Evolutionary conservation across 1,140 invertebrate species (phyloP), one percentile per base, ranked within the genome.

Genomic region (Eupristina koningsbergeri): DNA sequence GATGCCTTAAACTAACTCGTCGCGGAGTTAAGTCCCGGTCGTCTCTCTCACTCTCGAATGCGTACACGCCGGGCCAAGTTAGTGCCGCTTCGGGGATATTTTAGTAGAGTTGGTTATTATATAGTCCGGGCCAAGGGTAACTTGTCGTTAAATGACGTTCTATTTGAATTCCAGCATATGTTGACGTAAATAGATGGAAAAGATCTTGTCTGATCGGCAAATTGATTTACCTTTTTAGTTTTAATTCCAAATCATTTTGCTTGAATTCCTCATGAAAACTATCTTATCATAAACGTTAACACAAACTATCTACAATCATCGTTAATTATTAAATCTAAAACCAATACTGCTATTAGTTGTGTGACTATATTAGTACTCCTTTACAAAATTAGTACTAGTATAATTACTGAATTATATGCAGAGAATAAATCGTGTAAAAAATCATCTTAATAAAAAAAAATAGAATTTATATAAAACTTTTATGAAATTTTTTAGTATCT

Each of bases 21-120:
- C 45, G 41, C 58, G 1, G 13, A 45, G 61, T 79, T 29, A 17
- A 41, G 74, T 76, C 50, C 22, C 26, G 47, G 47, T 77, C 13
- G 7, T 3, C 67, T 71, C 63, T 64, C 31, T 31, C 29, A 34
- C 13, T 34, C 63, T 22, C 75, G 67, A 19, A 26, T 19, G 50
- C 26, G 26, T 53, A 77, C 11, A n/a, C 13, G 58, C 41, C n/a
- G 17, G 45, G 31, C 29, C 78, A 31, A 80, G 71, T 82, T 82
- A 82, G 71, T 75, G 80, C 80, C 80, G 36, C 80, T 53, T 63
- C 80, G 58, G 8, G 15, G 81, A 76, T 67, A 67, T 82, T 82
- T 82, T 69, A 76, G 58, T n/a, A 5, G 31, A 82, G 50, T 81
- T 81, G 80, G 67, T 74, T 81, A 74, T 81, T 73, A 73, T 73